Evolutionary conservation across 2,888 invertebrate genomes (phyloP), one percentile per base, ranked within the genome.

Genomic region (Plutella xylostella): DNA sequence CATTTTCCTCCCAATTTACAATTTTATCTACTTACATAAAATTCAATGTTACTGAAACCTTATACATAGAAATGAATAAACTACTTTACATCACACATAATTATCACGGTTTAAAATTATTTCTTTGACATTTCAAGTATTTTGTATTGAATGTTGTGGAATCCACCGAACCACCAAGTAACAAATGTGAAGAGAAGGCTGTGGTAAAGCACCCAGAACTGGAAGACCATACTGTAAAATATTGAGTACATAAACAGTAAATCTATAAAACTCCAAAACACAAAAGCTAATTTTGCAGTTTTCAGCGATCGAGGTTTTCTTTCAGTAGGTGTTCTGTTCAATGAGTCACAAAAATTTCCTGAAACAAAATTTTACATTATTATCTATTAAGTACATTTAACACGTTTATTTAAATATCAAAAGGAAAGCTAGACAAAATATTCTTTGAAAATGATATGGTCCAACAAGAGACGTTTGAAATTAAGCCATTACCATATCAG

Each of bases 261-360:
- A 45, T 88, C 86, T 48, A 90, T 62, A 5, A 82, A 19, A 11
- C 88, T 88, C 92, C 92, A 92, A 61, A 90, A 90, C 18, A 87
- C 54, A 35, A 91, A 83, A 2, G 89, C 89, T 44, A 70, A 38
- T 54, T 68, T 70, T 0, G 82, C 76, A 14, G 53, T 46, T 5
- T 52, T 40, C 40, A 82, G 53, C 0, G 76, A 60, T 38, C 72
- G 65, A 12, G 75, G 62, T 14, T 54, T 42, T 47, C 72, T 60
- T 50, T 65, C 58, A 7, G 53, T 41, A 4, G 73, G 68, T 31
- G 63, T 50, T 48, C 58, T 68, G 25, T 63, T 70, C n/a, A 66
- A 56, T 15, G 42, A 5, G 55, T 50, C 12, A 65, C 55, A 52
- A 52, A 80, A 82, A 33, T 56, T 58, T 50, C 79, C 82, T 82